phyloP scores from a whole-genome alignment of 2,113 vertebrate genomes.

The Eira barbara region DNA sequence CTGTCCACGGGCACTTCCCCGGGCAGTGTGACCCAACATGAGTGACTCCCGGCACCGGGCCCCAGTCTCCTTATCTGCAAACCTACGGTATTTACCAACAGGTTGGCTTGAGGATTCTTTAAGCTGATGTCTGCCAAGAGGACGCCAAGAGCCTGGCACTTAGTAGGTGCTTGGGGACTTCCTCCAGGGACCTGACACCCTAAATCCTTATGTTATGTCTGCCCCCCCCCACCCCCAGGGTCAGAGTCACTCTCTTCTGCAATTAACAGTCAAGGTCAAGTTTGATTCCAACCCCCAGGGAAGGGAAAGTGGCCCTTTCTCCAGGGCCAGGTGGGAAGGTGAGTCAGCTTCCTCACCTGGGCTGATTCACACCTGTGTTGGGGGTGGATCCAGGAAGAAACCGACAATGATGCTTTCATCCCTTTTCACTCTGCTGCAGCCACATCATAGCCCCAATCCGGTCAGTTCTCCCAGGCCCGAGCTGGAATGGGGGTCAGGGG shows the following conservation, averaged over 20 bases:
- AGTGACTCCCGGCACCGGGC: background rate
- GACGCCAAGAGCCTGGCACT: fast-evolving
- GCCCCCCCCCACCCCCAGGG: fast-evolving
- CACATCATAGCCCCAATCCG: background rate
- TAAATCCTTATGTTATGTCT: fast-evolving
- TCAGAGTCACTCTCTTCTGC: background rate
- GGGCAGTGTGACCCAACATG: background rate
- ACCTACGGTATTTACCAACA: background rate
- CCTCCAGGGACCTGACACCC: background rate
- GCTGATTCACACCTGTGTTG: background rate
- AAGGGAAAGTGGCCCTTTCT: constrained; percentile 39
- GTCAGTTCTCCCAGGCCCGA: background rate
- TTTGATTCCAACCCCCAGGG: background rate
- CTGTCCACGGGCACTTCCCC: background rate
- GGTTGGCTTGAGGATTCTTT: background rate
- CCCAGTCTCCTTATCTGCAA: background rate
- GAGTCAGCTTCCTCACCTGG: constrained; percentile 47
- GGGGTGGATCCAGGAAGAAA: fast-evolving
- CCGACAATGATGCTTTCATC: background rate
- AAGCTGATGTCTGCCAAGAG: fast-evolving
- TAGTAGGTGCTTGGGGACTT: fast-evolving
- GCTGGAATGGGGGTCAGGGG: no score
- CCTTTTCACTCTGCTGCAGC: background rate
- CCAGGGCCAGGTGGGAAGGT: background rate
- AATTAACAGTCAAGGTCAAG: background rate